Base-by-base conservation (phyloP, 2,797 vertebrate species). In the Discoglossus pictus region DNA sequence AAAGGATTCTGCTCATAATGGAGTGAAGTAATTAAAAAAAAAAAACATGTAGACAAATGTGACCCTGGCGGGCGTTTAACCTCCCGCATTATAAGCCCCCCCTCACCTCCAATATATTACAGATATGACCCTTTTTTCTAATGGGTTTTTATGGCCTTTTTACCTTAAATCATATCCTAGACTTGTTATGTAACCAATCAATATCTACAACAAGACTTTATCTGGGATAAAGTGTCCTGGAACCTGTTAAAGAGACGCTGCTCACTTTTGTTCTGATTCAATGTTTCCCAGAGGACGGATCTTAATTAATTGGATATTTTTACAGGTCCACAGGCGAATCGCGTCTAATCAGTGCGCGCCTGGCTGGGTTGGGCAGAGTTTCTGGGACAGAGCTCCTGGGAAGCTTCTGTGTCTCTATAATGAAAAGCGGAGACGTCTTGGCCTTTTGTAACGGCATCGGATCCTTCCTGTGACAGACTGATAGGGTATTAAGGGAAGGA, bases 251-350 rank as follows among this genome's bases (percentile, higher is more conserved):
- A 24, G 62, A 16, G 24, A 65, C 53, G 21, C 25, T 20, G 16
- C 53, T 54, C 10, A 16, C 21, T 36, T 18, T 38, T 38, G 61
- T 31, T 51, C 54, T 55, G 55, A 43, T 71, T 52, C 43, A 13
- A 16, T 7, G 11, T 34, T 43, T 71, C 68, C 44, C 68, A 35
- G 25, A 51, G 53, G 68, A 64, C 35, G 48, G 23, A 25, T 71
- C 38, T 50, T 64, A 71, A 71, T 71, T 71, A 71, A 71, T 51
- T 71, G 53, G 44, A 58, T 71, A 52, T 71, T 71, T 71, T 52
- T 71, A 71, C 17, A 52, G 18, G 18, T 70, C 42, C 34, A 47
- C 42, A 38, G 31, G 31, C 52, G 18, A 36, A 43, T 34, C 25
- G 31, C 42, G 44, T 55, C 16, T 34, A 50, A 61, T 55, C 50